Conservation (phyloP, 2,113 vertebrate species). For the Macrotus californicus region DNA sequence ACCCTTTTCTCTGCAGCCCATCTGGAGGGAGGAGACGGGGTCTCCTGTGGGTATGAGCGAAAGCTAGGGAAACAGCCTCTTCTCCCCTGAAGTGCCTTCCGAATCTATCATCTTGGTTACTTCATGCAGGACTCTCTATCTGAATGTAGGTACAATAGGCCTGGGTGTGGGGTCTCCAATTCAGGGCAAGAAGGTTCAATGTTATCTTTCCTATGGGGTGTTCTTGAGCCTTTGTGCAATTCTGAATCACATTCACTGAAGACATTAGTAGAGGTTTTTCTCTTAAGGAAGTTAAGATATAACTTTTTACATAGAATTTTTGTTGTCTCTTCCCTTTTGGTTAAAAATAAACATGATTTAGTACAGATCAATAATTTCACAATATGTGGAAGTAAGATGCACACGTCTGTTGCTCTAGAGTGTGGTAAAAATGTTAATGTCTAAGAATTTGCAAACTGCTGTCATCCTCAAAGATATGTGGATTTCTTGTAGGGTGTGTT, state of each 20-base stretch:
- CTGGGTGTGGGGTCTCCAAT: not conserved
- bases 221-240: not conserved
- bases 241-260: not conserved
- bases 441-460: not conserved
- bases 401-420: not conserved
- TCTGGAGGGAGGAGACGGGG: not conserved
- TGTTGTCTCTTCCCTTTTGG: not conserved
- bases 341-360: not conserved
- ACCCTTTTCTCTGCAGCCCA: not conserved
- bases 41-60: not conserved
- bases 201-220: not conserved
- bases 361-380: not conserved
- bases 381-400: not conserved
- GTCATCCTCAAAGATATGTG: not conserved
- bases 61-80: not conserved
- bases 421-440: not conserved
- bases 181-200: not conserved
- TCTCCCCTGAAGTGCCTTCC: accelerated
- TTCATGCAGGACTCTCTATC: not conserved
- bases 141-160: not conserved
- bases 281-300: not conserved
- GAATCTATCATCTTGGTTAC: not conserved
- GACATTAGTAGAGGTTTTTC: not conserved
- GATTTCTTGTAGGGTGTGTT: not conserved
- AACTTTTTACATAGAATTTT: not conserved